Conservation (phyloP, 1,140 invertebrate species). For the Ctenoplectra terminalis region DNA sequence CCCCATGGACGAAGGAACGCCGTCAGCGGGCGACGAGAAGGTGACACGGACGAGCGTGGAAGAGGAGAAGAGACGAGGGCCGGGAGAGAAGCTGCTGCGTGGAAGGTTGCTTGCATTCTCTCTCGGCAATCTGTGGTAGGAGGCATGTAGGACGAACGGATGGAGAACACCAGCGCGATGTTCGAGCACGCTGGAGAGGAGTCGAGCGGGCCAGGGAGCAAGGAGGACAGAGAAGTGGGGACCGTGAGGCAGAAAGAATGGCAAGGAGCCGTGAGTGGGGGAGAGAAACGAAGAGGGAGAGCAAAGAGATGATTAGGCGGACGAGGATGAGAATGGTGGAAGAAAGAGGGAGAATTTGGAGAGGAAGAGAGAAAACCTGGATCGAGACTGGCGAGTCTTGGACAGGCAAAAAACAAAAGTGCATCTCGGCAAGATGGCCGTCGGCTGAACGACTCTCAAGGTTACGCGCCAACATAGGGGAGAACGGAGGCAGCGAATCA, state of each 20-base stretch:
- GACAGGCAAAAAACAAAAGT: constrained; percentile 79
- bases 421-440: constrained; percentile 81
- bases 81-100: constrained; percentile 36
- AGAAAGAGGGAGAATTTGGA: constrained; percentile 32
- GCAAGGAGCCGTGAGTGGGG: background rate
- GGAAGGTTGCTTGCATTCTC: constrained; percentile 76
- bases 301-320: constrained; percentile 27
- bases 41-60: constrained; percentile 24
- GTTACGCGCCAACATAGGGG: constrained; percentile 70
- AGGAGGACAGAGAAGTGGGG: constrained; percentile 15
- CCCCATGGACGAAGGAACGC: background rate
- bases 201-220: constrained; percentile 19
- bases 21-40: constrained; percentile 9
- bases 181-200: constrained; percentile 41
- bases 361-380: constrained; percentile 39
- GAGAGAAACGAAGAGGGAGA: constrained; percentile 26
- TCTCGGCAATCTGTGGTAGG: constrained; percentile 78
- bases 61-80: constrained; percentile 4
- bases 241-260: constrained; percentile 28
- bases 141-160: constrained; percentile 81
- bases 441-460: constrained; percentile 79
- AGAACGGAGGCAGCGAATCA: constrained; percentile 44
- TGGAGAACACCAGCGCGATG: constrained; percentile 73
- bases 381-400: constrained; percentile 71
- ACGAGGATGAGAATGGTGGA: constrained; percentile 35